Conservation (phyloP, 2,888 invertebrate genomes). For the Xestia sexstrigata region DNA sequence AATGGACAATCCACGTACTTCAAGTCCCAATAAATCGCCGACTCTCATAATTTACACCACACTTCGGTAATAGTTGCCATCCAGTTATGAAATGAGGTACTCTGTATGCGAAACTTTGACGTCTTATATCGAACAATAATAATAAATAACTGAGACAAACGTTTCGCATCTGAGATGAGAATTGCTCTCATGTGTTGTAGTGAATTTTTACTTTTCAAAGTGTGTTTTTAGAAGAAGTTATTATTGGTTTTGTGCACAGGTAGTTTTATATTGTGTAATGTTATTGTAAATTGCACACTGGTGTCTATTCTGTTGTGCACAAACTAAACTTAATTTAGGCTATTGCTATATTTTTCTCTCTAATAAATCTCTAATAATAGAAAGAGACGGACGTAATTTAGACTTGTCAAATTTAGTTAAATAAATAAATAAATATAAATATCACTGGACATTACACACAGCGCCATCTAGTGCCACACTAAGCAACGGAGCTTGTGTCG, state of each 20-base stretch:
- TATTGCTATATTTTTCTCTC: no score
- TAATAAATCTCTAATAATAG: no score
- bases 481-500: no score
- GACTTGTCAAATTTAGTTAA: no score
- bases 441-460: no score
- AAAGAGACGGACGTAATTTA: no score
- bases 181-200: slow-evolving; percentile 56
- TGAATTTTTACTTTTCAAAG: slow-evolving; percentile 52
- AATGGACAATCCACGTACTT: not conserved
- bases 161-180: slow-evolving; percentile 66
- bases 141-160: slow-evolving; percentile 82
- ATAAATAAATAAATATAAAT: no score
- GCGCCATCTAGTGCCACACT: no score
- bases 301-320: no score
- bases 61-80: slow-evolving; percentile 75
- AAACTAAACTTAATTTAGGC: no score
- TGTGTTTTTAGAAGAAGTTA: slow-evolving; percentile 17
- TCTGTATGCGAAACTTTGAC: slow-evolving; percentile 87
- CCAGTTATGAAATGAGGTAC: slow-evolving; percentile 83
- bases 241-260: slow-evolving; percentile 5
- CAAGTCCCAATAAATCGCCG: slow-evolving; percentile 38
- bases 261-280: not conserved
- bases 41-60: slow-evolving; percentile 40
- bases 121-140: slow-evolving; percentile 84
- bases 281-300: not conserved